phyloP scores from a whole-genome alignment of 1,140 invertebrate genomes.

The Pseudomyrmex flavicornis region DNA sequence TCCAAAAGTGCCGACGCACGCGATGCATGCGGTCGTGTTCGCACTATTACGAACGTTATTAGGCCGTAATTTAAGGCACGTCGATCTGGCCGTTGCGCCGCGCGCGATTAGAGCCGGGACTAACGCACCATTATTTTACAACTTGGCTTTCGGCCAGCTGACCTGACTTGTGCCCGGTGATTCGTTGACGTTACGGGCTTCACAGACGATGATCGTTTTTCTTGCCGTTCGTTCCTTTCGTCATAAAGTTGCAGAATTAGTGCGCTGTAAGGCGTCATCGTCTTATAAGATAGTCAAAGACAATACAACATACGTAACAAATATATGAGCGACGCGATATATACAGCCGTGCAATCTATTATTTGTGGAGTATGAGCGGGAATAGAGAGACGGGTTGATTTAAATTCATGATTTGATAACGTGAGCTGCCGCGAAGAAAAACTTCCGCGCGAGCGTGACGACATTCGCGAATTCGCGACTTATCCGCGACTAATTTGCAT shows the following conservation, averaged over 20 bases:
- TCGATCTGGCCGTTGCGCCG: constrained; percentile 44
- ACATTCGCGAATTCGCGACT: constrained; percentile 36
- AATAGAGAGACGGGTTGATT: background rate
- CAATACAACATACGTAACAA: too few species aligned
- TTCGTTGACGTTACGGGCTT: constrained; percentile 68
- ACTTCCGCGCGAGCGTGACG: constrained; percentile 20
- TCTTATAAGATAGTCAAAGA: too few species aligned
- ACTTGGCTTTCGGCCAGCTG: constrained; percentile 68
- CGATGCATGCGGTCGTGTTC: constrained; percentile 14
- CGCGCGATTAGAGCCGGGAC: constrained; percentile 62
- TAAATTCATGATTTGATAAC: constrained; percentile 8
- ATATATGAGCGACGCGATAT: background rate
- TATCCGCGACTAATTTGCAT: constrained; percentile 57
- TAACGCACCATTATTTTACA: constrained; percentile 71
- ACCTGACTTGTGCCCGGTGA: constrained; percentile 44
- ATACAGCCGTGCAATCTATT: background rate
- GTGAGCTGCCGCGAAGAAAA: constrained; percentile 42
- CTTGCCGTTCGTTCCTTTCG: constrained; percentile 24
- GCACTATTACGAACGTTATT: constrained; percentile 62
- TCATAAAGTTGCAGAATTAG: too few species aligned
- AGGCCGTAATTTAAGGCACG: constrained; percentile 68
- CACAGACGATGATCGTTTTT: constrained; percentile 34
- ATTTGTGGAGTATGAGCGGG: background rate
- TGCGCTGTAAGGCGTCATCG: constrained; percentile 4
- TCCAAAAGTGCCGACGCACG: constrained; percentile 21